Evolutionary conservation across 1,140 invertebrate genomes (phyloP), one percentile per base, ranked within the genome.

Genomic region (Hylaeus volcanicus): DNA sequence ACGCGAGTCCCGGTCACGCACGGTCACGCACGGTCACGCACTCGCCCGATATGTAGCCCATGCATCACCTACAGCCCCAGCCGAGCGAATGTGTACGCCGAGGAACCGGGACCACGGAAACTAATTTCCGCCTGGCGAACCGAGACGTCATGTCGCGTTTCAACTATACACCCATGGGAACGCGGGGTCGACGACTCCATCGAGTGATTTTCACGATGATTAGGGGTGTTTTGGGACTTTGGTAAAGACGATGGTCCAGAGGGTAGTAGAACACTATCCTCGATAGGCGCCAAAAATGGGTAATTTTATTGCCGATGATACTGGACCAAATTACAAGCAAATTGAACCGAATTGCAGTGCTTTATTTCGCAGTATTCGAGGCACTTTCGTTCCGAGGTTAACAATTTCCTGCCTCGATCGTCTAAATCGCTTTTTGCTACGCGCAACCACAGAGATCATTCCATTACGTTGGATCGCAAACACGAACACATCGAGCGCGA

Each of bases 11-110:
- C 72, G 84, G 75, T 86, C 85, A 86, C 72, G 85, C 79, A 86
- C 85, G 84, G 84, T 86, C 84, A 86, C 83, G 84, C 84, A 86
- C 83, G 78, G 69, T 86, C 85, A 83, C 81, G 74, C 84, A 76
- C 79, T 76, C 71, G 74, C 45, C 58, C 79, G 74, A 85, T 86
- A 86, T 81, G 84, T 73, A 71, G 79, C 68, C 69, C 84, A 78
- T 86, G 78, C 60, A 82, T 86, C 84, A 78, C 56, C 58, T n/a
- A 71, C 68, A 56, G 66, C 45, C 26, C 61, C n/a, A 45, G 41
- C 9, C 11, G 8, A 41, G 63, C 12, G 12, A 8, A 9, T 26
- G 26, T 4, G 6, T 37, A 45, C 1, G 26, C 9, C 45, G 71
- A 48, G 69, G 69, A 5, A 71, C 71, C 51, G 51, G 48, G 58